Conservation (phyloP, 2,797 vertebrate species). For the Argya squamiceps region DNA sequence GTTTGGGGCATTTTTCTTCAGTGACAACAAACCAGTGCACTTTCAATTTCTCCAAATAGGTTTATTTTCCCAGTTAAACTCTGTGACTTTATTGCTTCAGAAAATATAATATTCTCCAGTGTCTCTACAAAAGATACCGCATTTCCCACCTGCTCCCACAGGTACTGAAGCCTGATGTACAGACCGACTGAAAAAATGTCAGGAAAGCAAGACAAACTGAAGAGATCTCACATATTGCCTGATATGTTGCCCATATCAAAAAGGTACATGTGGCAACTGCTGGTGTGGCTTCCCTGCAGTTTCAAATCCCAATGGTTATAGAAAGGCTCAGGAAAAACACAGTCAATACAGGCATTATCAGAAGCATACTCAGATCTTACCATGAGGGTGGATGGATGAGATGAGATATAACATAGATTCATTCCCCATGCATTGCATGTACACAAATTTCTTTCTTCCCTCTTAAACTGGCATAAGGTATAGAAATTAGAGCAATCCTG, state of each 20-base stretch:
- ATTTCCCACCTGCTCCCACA: not conserved
- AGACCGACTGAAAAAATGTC: not conserved
- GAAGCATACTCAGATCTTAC: not conserved
- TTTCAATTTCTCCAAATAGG: slow-evolving; percentile 7
- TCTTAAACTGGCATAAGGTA: not conserved
- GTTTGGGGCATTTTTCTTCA: not conserved
- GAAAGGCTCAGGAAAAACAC: not conserved
- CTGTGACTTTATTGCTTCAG: slow-evolving; percentile 4
- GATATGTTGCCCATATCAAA: not conserved
- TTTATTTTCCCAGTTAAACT: slow-evolving; percentile 12
- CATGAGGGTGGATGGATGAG: not conserved
- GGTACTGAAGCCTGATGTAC: not conserved
- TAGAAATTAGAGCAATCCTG: not conserved
- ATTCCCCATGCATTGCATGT: not conserved
- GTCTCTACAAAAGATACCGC: not conserved
- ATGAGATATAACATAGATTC: not conserved
- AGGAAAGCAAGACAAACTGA: not conserved
- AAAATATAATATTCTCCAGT: not conserved
- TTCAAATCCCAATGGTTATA: not conserved
- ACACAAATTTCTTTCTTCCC: not conserved
- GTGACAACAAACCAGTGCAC: not conserved
- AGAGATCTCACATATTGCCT: not conserved
- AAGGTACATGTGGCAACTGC: not conserved
- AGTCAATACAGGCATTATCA: not conserved
- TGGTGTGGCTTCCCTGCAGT: not conserved